Conservation (phyloP, 2,888 invertebrate genomes). For the Cosmorhoe ocellata region DNA sequence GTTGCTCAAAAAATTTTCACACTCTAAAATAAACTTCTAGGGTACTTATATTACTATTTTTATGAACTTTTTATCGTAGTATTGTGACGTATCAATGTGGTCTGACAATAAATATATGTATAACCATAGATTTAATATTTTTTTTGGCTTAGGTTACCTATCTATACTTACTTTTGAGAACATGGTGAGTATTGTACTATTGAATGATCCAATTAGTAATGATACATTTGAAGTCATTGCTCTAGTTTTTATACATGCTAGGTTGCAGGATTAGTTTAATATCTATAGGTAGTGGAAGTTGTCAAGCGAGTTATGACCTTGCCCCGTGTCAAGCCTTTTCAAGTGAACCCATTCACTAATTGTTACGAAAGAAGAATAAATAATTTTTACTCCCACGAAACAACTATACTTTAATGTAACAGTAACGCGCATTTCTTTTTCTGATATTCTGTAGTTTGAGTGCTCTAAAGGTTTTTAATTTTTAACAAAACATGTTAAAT, state of each 20-base stretch:
- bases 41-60: too few species aligned
- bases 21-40: too few species aligned
- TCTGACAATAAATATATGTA: too few species aligned
- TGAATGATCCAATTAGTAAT: constrained; percentile 41
- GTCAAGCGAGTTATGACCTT: constrained; percentile 38
- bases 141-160: too few species aligned
- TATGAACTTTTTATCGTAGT: too few species aligned
- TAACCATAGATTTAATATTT: too few species aligned
- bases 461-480: too few species aligned
- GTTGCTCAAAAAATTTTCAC: background rate
- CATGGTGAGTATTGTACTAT: constrained; percentile 47
- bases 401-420: too few species aligned
- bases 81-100: too few species aligned
- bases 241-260: constrained; percentile 52
- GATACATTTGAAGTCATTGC: constrained; percentile 40
- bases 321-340: constrained; percentile 33
- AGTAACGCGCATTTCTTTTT: too few species aligned
- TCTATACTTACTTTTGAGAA: constrained; percentile 48
- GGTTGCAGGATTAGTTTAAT: constrained; percentile 37
- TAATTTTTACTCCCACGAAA: constrained; percentile 10
- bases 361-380: constrained; percentile 31
- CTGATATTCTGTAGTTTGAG: too few species aligned
- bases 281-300: constrained; percentile 49
- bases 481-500: too few species aligned
- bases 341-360: constrained; percentile 39